Base-by-base conservation (phyloP, 2,888 invertebrate genomes). In the Pterostichus niger region DNA sequence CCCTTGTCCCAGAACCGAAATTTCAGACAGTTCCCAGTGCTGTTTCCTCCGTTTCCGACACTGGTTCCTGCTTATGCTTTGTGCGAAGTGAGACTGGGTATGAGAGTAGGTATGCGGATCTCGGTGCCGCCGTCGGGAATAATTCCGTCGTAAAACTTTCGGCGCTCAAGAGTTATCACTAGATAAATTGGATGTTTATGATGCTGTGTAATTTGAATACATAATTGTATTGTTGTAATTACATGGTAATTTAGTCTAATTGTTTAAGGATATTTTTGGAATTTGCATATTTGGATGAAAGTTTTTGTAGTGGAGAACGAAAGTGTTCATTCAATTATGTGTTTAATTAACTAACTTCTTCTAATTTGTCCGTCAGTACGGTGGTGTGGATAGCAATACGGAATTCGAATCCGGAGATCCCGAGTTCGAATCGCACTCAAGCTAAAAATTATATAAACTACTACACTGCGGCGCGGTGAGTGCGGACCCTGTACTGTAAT, bases 1-100 rank as follows among this genome's bases (percentile, higher is more conserved):
- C 54, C 31, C 68, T 68, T 71, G 80, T 71, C 49, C 54, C 15
- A 49, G 59, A 59, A 77, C 56, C 54, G 77, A 77, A 56, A 56
- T 64, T 24, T 64, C 35, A 64, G 56, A 64, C 52, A 52, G 52
- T 52, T 52, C n/a, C 52, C 52, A 10, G 49, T 10, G 49, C 49
- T n/a, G 49, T n/a, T 49, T 49, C 49, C 49, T 49, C 11, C 49
- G 49, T 49, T 64, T 6, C 64, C 31, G 33, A 35, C 33, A 31
- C 59, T 59, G 68, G 68, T 13, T 68, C 40, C 40, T 35, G 68
- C 13, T 17, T 15, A 15, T 9, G 40, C 40, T 40, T 40, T 40
- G 40, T 40, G 40, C 6, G 40, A 40, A 7, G 40, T 40, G 40
- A 6, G 40, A 9, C 40, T 11, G 64, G 13, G 31, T 13, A 33